Conservation (phyloP, 2,888 invertebrate species). For the Chloroclystis v-ata region DNA sequence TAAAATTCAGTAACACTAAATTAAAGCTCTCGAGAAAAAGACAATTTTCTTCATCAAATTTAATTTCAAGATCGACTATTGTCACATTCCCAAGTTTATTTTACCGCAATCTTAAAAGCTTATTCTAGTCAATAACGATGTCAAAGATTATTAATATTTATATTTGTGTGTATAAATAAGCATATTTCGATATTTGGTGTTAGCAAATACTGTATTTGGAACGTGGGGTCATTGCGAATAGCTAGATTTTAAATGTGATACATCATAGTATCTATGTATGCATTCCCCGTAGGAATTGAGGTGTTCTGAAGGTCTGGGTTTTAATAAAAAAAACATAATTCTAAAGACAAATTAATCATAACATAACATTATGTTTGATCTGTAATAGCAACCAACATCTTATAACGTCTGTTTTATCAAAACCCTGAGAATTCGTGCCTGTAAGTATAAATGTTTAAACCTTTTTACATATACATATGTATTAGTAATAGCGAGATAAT, state of each 20-base stretch:
- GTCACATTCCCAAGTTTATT: too few species aligned
- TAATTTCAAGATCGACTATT: too few species aligned
- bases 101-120: not conserved
- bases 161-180: slow-evolving; percentile 41
- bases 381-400: too few species aligned
- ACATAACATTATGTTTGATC: too few species aligned
- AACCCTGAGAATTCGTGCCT: slow-evolving; percentile 1
- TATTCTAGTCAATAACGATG: not conserved
- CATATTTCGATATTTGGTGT: slow-evolving; percentile 44
- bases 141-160: slow-evolving; percentile 18
- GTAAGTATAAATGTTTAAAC: slow-evolving; percentile 20
- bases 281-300: slow-evolving; percentile 40
- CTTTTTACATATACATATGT: slow-evolving; percentile 31
- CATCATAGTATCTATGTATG: slow-evolving; percentile 47
- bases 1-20: too few species aligned
- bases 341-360: not conserved
- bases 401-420: not conserved
- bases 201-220: slow-evolving; percentile 38
- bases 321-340: not conserved
- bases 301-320: not conserved
- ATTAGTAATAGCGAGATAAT: slow-evolving; percentile 44
- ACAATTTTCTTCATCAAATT: too few species aligned
- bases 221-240: slow-evolving; percentile 36
- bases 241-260: slow-evolving; percentile 52
- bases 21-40: too few species aligned